Evolutionary conservation across 2,888 invertebrate genomes (phyloP).

Genomic region (Elegia similella): DNA sequence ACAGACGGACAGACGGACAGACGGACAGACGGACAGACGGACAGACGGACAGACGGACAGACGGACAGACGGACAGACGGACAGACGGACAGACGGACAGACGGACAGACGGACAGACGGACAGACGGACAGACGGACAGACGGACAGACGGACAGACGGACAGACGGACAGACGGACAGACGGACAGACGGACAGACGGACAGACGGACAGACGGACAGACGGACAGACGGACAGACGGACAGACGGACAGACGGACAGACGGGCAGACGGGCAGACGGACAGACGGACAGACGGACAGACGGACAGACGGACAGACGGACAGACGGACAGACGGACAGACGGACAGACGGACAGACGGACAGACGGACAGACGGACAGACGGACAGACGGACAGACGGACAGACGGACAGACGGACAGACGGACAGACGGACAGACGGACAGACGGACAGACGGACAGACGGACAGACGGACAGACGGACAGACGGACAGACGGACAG

Average conservation of each 20-base stretch:
- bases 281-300: constrained; percentile 4
- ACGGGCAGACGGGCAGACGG: background rate
- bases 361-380: constrained; percentile 4
- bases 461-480: constrained; percentile 13
- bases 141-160: constrained; percentile 2
- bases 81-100: constrained; percentile 4
- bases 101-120: constrained; percentile 2
- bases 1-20: constrained; percentile 4
- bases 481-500: constrained; percentile 1
- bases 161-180: constrained; percentile 4
- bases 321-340: background rate
- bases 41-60: constrained; percentile 4
- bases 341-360: constrained; percentile 2
- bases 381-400: constrained; percentile 2
- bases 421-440: constrained; percentile 9
- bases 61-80: constrained; percentile 2
- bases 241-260: constrained; percentile 4
- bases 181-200: constrained; percentile 2
- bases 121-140: constrained; percentile 4
- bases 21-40: constrained; percentile 2
- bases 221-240: constrained; percentile 2
- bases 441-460: constrained; percentile 14
- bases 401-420: constrained; percentile 4
- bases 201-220: constrained; percentile 4
- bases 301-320: constrained; percentile 2